Evolutionary conservation across 2,113 vertebrate species (phyloP).

Genomic region (Hippocampus abdominalis): DNA sequence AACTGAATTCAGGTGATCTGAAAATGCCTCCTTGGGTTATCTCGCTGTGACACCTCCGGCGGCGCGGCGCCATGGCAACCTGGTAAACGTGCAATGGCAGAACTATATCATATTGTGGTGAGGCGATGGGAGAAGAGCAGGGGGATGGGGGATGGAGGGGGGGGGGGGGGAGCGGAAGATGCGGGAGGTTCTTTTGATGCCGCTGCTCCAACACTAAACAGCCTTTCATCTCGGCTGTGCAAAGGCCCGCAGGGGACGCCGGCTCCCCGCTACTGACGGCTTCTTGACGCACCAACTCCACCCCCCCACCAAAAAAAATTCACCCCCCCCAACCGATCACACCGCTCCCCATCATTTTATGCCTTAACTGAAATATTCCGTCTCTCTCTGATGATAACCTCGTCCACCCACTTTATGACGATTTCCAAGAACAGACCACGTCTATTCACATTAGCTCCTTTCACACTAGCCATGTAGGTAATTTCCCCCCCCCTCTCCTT

Average conservation of each 20-base stretch:
- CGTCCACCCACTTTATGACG: slow-evolving; percentile 22
- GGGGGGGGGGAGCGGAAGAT: slow-evolving; percentile 55
- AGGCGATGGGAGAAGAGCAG: slow-evolving; percentile 51
- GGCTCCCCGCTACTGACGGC: slow-evolving; percentile 60
- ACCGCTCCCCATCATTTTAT: slow-evolving; percentile 42
- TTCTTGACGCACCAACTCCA: slow-evolving; percentile 43
- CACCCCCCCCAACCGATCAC: slow-evolving; percentile 52
- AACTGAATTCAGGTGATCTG: slow-evolving; percentile 70
- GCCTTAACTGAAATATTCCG: slow-evolving; percentile 50
- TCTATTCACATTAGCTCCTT: not conserved
- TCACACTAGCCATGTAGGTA: not conserved
- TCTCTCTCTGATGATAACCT: not conserved
- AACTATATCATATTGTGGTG: slow-evolving; percentile 67
- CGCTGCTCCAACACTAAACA: slow-evolving; percentile 70
- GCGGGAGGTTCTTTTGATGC: slow-evolving; percentile 72
- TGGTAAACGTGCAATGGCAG: slow-evolving; percentile 69
- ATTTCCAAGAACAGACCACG: not conserved
- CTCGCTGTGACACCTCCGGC: slow-evolving; percentile 62
- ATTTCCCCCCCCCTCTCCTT: not conserved
- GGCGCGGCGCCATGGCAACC: slow-evolving; percentile 70
- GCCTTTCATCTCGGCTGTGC: slow-evolving; percentile 72
- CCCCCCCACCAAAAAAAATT: slow-evolving; percentile 50
- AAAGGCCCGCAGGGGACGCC: slow-evolving; percentile 66
- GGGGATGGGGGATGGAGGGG: slow-evolving; percentile 27
- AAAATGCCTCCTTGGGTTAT: slow-evolving; percentile 70